Evolutionary conservation across 2,888 invertebrate genomes (phyloP), one percentile per base, ranked within the genome.

Genomic region (Pherbina coryleti): DNA sequence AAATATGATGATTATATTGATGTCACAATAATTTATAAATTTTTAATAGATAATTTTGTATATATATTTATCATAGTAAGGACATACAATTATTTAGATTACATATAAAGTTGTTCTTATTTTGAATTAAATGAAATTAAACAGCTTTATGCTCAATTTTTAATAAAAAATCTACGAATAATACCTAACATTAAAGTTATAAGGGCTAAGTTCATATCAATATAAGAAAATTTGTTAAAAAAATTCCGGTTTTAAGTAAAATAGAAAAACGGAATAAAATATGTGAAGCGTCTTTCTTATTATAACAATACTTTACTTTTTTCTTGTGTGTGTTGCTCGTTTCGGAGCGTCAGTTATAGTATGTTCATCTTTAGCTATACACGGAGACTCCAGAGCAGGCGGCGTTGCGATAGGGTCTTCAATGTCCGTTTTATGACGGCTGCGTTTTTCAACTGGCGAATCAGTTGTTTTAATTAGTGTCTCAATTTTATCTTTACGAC

Each of bases 251-350:
- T 8, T 7, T 22, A 66, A 9, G 19, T n/a, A 37, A 44, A 11
- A 17, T 22, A 60, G 19, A 19, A 55, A 17, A 55, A 22, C 9
- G 25, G 19, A n/a, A 22, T 0, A 1, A 55, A 22, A 19, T 55
- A 44, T 44, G 44, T 44, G 44, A 14, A 44, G 44, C 44, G 9
- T 14, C 11, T 60, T 22, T 28, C 25, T 22, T 31, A 70, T 70
- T 28, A 70, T 14, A 31, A 51, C 8, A 53, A 51, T 55, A 19
- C 31, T 7, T 66, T 74, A 74, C 66, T 74, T 74, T 22, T 84
- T 84, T 34, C 87, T 86, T 17, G 85, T 80, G 60, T 87, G 86
- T 17, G 85, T 86, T 11, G 83, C 80, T 22, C 84, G 83, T 79
- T 86, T 85, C 14, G 76, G 60, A 64, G 79, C 78, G 14, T 77